These are phyloP conservation scores for Tupaia tana DNA, from an alignment of 2,113 vertebrate species.

Conservation along the genomic window DNA sequence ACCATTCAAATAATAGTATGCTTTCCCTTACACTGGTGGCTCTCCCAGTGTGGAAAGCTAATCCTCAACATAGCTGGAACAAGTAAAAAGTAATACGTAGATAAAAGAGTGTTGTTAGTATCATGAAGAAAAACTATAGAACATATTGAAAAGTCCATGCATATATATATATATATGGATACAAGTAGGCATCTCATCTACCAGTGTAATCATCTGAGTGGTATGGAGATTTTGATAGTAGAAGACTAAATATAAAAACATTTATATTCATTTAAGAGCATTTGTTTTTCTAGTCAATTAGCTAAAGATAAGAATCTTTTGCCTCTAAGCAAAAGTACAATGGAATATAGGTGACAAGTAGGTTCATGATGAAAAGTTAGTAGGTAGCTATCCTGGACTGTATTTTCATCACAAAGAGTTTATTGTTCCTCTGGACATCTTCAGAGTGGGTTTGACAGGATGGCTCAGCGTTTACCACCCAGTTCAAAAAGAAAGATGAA, in stretches of 20 bases:
- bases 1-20: neutral
- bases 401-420: slow-evolving; percentile 54
- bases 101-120: neutral
- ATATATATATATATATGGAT: neutral
- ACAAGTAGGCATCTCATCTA: neutral
- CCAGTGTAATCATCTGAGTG: slow-evolving; percentile 13
- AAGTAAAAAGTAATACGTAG: neutral
- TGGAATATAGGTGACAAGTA: neutral
- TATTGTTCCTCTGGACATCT: slow-evolving; percentile 26
- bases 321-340: neutral
- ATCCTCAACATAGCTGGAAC: neutral
- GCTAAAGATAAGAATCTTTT: neutral
- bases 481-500: slow-evolving; percentile 62
- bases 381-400: neutral
- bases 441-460: slow-evolving; percentile 27
- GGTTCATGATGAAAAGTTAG: neutral
- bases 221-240: neutral
- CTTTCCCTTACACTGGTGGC: neutral
- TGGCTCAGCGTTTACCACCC: slow-evolving; percentile 26
- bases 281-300: neutral
- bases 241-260: neutral
- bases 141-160: neutral
- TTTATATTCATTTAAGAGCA: neutral
- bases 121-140: neutral
- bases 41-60: neutral